Conservation (phyloP, 2,113 vertebrate genomes). For the Verasper variegatus region DNA sequence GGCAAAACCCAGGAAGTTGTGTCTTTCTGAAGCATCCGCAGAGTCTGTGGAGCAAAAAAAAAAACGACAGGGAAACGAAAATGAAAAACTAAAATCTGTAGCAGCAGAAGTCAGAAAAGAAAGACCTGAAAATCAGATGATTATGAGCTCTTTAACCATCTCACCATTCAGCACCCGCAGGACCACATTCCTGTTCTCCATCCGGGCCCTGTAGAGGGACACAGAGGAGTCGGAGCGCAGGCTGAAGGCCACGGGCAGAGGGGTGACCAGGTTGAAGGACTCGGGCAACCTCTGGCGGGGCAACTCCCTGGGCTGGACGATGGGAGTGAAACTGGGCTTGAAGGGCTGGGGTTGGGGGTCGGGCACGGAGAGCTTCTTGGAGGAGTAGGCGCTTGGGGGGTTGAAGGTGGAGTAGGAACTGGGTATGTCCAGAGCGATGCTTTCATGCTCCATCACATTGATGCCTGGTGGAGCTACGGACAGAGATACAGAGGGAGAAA, state of each 20-base stretch:
- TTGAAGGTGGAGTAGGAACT: slow-evolving; percentile 78
- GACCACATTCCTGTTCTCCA: slow-evolving; percentile 83
- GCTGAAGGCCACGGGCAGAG: slow-evolving; percentile 73
- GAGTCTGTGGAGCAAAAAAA: slow-evolving; percentile 64
- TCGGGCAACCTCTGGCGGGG: slow-evolving; percentile 82
- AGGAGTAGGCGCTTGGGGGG: slow-evolving; percentile 26
- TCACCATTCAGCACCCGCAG: slow-evolving; percentile 83
- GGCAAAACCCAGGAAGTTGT: slow-evolving; percentile 82
- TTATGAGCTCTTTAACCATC: background rate
- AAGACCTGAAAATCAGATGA: background rate
- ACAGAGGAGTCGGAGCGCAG: slow-evolving; percentile 65
- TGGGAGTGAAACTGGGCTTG: slow-evolving; percentile 45
- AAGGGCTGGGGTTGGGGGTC: background rate
- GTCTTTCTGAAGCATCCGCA: slow-evolving; percentile 75
- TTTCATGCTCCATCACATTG: slow-evolving; percentile 82
- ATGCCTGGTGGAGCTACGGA: slow-evolving; percentile 79
- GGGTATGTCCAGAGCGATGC: slow-evolving; percentile 74
- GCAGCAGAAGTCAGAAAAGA: background rate
- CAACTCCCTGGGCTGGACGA: slow-evolving; percentile 72
- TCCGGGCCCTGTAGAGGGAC: slow-evolving; percentile 81
- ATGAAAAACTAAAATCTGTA: background rate
- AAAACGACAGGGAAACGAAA: background rate
- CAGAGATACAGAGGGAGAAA: background rate
- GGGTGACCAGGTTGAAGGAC: slow-evolving; percentile 80
- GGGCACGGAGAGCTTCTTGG: slow-evolving; percentile 25